Percentiles rank a stretch among this genome's conserved stretches.
These are phyloP conservation scores for Rhinoraja longicauda DNA, from an alignment of 2,797 vertebrate species.

Conservation along the genomic window DNA sequence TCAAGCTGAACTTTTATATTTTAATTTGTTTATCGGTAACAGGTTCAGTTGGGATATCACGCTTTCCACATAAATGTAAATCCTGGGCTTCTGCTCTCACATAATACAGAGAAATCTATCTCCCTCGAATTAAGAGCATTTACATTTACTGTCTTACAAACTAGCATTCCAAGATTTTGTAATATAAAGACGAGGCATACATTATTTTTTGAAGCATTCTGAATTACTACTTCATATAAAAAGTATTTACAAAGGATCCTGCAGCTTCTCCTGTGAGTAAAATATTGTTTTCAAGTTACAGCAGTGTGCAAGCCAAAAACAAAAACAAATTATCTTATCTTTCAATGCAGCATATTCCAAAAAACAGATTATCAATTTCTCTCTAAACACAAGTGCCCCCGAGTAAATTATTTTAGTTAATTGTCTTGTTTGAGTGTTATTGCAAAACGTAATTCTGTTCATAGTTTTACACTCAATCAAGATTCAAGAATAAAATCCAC, in stretches of 20 bases:
- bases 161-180: not conserved
- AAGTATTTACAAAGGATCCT: not conserved
- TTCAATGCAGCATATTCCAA: not conserved
- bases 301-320: not conserved
- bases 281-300: not conserved
- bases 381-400: not conserved
- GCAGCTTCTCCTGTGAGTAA: not conserved
- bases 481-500: not conserved
- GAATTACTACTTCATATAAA: not conserved
- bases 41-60: not conserved
- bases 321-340: not conserved
- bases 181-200: not conserved
- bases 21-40: not conserved
- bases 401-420: not conserved
- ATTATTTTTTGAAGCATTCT: not conserved
- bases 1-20: not conserved
- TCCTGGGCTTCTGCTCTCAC: not conserved
- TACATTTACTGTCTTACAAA: not conserved
- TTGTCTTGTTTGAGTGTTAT: not conserved
- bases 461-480: not conserved
- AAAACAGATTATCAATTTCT: not conserved
- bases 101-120: not conserved
- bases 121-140: not conserved
- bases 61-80: not conserved
- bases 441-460: not conserved